Evolutionary conservation across 1,140 invertebrate species (phyloP), one percentile per base, ranked within the genome.

Genomic region (Dolichoris vasculosae): DNA sequence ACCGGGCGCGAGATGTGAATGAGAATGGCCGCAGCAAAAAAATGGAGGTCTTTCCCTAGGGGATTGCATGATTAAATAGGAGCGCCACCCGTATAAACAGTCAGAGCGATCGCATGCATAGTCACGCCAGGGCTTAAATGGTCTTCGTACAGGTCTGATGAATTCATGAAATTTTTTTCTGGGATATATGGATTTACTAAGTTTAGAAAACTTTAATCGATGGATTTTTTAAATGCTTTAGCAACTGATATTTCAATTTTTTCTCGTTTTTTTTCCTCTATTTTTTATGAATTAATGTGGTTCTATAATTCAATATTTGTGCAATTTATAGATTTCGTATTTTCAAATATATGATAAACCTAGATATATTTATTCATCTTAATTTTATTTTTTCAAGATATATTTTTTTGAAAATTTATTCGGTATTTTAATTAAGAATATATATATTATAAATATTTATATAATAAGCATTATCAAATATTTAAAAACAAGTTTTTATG

Each of bases 1-100:
- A 40, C 77, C 83, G 64, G 59, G 64, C 77, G 83, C 83, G 77
- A 85, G 77, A 59, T 75, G 75, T 48, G 75, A 84, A 84, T 84
- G 46, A 46, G 76, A 84, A 79, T 80, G n/a, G 43, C 3, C 32
- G 35, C 15, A 17, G 11, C 26, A 79, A 64, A 64, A 55, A 64
- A 26, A 40, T 43, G n/a, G 40, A 20, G 67, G 40, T 40, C 26
- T 71, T 63, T n/a, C 51, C 26, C 1, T 71, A 15, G 55, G 38
- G 35, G 30, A 8, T 48, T 0, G 73, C 43, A 59, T 59, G 26
- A 26, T 30, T n/a, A 17, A n/a, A 8, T 48, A 67, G 9, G 38
- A 40, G 17, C 43, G 38, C 3, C 32, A 8, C 32, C 35, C 26
- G 38, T 6, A 40, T 30, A 76, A 67, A 30, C 15, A 30, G n/a